phyloP scores from a whole-genome alignment of 1,140 invertebrate species.

The Drosophila lacteicornis region DNA sequence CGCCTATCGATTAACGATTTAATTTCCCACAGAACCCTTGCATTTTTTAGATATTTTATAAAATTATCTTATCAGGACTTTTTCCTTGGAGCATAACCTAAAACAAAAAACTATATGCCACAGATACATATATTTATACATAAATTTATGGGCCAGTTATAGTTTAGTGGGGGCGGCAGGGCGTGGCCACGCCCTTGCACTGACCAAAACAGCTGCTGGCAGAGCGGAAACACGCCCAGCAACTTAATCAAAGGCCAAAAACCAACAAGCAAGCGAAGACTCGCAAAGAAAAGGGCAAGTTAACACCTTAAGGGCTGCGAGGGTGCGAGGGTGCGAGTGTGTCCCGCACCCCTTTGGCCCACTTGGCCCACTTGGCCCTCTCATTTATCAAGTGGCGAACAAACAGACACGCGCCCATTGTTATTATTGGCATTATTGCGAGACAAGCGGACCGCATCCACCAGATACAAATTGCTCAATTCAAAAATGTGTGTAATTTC shows the following conservation, averaged over 20 bases:
- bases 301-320: constrained; percentile 46
- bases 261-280: constrained; percentile 4
- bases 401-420: constrained; percentile 70
- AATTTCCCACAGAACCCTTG: too few relatives aligned
- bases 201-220: constrained; percentile 61
- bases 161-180: not conserved
- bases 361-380: constrained; percentile 50
- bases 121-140: not conserved
- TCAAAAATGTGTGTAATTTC: constrained; percentile 65
- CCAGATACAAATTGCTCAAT: constrained; percentile 73
- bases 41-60: not conserved
- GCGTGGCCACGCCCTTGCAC: constrained; percentile 28
- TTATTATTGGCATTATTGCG: constrained; percentile 77
- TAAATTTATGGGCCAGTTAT: constrained; percentile 5
- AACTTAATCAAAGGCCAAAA: constrained; percentile 68
- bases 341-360: constrained; percentile 4
- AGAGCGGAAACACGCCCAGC: constrained; percentile 54
- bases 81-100: not conserved
- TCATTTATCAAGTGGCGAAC: constrained; percentile 75
- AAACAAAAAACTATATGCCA: not conserved
- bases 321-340: not conserved
- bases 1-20: too few relatives aligned
- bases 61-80: not conserved
- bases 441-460: constrained; percentile 45
- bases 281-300: constrained; percentile 36